Evolutionary conservation across 2,888 invertebrate genomes (phyloP), one percentile per base, ranked within the genome.

Genomic region (Eupsilia transversa): DNA sequence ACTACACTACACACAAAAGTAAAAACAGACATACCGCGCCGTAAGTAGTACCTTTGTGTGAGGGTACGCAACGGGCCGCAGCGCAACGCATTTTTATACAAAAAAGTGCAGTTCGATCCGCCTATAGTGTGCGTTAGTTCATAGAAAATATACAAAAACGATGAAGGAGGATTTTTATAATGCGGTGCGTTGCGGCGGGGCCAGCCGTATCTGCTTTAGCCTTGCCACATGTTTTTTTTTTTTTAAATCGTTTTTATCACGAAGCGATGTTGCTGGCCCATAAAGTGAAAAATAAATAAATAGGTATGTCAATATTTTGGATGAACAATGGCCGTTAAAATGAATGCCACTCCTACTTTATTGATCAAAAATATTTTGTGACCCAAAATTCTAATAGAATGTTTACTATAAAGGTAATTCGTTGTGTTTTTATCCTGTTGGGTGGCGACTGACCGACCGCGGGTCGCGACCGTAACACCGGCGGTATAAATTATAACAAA

Each of bases 401-500:
- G 4, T 38, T n/a, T 30, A n/a, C 27, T 74, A 17, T 52, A 20
- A 57, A 69, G 17, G 52, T 46, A 72, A 61, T 65, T 64, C 57
- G 43, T 70, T 27, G 30, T 80, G 20, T 57, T 82, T 80, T 69
- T 70, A 65, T 61, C 60, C 56, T 61, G 60, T 14, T 41, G 46
- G 54, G 65, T 66, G 76, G 65, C 56, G 46, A 49, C 59, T 60
- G 59, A 49, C 59, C 63, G 59, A 43, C 72, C 68, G 46, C 38
- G 60, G 67, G 54, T 67, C 56, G 38, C 61, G 69, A 65, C 80
- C 74, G 72, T 75, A 77, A 79, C 83, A 81, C 81, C 76, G 77
- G 67, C 65, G 65, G 65, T 60, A 78, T 81, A 85, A 77, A 83
- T 86, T 83, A 85, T 60, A 81, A 77, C 72, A 79, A 81, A 81